Conservation (phyloP, 2,797 vertebrate species). For the Urocyon cinereoargenteus region DNA sequence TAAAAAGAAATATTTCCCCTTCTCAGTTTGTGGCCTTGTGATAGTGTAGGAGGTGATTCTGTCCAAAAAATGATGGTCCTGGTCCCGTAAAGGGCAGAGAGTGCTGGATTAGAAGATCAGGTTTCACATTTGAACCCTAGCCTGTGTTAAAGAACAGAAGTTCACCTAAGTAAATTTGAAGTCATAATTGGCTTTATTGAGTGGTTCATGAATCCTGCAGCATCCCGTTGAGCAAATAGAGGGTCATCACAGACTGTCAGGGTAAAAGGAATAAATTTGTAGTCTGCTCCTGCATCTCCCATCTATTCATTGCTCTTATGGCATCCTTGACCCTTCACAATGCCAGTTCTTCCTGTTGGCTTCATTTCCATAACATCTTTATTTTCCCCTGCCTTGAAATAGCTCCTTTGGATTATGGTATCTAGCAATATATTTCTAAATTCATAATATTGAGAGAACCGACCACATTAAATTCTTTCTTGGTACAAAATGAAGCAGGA, state of each 20-base stretch:
- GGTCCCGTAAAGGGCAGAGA: neutral
- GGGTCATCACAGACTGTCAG: neutral
- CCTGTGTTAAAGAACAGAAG: neutral
- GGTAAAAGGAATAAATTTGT: neutral
- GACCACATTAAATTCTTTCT: neutral
- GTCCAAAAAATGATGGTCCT: neutral
- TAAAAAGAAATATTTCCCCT: neutral
- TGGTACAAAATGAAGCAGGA: neutral
- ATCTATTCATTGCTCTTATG: neutral
- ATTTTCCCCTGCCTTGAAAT: neutral
- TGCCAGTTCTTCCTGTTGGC: neutral
- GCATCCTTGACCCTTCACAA: neutral
- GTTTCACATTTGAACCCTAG: no score
- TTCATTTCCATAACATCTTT: neutral
- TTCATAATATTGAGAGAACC: neutral
- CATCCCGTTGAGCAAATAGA: neutral
- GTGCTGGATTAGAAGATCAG: neutral
- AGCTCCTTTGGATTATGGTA: neutral
- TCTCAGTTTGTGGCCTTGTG: neutral
- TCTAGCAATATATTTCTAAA: neutral
- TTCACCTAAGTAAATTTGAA: neutral
- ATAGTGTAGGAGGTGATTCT: neutral
- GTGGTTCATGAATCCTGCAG: neutral
- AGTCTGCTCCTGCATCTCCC: neutral
- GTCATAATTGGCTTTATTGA: neutral